These are phyloP conservation scores for Exaiptasia diaphana DNA, from an alignment of 64 coral and sea anemone species.

Conservation along the genomic window DNA sequence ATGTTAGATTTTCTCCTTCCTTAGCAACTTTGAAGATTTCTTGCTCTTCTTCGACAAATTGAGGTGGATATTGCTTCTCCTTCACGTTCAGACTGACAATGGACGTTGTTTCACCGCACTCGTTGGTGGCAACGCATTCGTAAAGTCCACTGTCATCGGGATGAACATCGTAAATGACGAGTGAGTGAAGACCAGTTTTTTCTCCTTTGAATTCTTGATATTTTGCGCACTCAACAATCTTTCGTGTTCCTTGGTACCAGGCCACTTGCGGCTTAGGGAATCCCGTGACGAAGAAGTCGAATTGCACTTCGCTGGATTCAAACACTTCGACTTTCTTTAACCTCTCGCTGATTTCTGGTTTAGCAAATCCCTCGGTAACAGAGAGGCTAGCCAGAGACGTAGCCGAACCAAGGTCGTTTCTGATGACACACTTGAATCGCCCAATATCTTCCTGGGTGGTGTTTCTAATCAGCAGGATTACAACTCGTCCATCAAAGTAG, in stretches of 20 bases:
- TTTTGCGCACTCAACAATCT: constrained; percentile 3
- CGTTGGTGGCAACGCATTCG: constrained; percentile 58
- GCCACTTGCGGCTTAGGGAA: constrained; percentile 40
- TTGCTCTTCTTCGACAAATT: constrained; percentile 51
- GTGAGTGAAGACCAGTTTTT: constrained; percentile 18
- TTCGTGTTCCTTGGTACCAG: constrained; percentile 65
- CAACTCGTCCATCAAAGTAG: constrained; percentile 61
- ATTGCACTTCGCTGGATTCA: constrained; percentile 57
- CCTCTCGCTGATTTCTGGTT: constrained; percentile 68
- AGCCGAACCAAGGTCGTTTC: constrained; percentile 51
- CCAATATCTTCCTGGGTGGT: constrained; percentile 63
- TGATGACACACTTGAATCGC: constrained; percentile 69
- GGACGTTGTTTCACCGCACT: constrained; percentile 39
- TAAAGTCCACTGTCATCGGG: constrained; percentile 32
- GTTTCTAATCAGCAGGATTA: constrained; percentile 44
- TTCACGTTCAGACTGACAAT: constrained; percentile 12
- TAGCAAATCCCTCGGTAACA: constrained; percentile 41
- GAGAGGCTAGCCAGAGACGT: constrained; percentile 37
- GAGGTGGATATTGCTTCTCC: constrained; percentile 42
- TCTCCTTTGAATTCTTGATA: not conserved
- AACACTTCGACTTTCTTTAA: constrained; percentile 36
- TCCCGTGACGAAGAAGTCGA: constrained; percentile 41
- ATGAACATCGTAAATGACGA: constrained; percentile 22
- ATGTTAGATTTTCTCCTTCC: constrained; percentile 23
- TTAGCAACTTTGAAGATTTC: constrained; percentile 20